Evolutionary conservation across 2,888 invertebrate genomes (phyloP).

Genomic region (Macropis europaea): DNA sequence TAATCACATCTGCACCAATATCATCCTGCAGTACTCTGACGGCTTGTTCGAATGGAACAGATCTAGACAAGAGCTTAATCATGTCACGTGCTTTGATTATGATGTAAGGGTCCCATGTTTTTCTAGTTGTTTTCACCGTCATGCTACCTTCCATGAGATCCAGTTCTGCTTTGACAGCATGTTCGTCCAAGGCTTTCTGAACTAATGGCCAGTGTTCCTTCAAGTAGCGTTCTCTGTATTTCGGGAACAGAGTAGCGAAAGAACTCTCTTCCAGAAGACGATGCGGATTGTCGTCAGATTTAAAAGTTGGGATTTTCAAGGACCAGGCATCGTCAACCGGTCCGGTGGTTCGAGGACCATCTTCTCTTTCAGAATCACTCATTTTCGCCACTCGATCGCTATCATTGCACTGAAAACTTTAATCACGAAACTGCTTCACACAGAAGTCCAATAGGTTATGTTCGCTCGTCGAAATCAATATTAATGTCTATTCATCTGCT

Average conservation of each 20-base stretch:
- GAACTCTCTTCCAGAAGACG: slow-evolving; percentile 95
- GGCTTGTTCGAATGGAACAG: slow-evolving; percentile 98
- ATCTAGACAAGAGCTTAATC: slow-evolving; percentile 95
- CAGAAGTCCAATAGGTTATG: not conserved
- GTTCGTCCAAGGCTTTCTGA: slow-evolving; percentile 90
- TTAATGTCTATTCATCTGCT: not conserved
- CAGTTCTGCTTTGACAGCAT: slow-evolving; percentile 91
- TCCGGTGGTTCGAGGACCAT: slow-evolving; percentile 75
- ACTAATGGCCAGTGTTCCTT: slow-evolving; percentile 97
- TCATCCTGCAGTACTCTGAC: slow-evolving; percentile 93
- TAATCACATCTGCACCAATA: slow-evolving; percentile 96
- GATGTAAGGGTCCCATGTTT: slow-evolving; percentile 99
- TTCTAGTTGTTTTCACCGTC: slow-evolving; percentile 95
- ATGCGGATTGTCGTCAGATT: slow-evolving; percentile 92
- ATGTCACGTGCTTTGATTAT: slow-evolving; percentile 98
- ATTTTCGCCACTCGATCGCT: slow-evolving; percentile 52
- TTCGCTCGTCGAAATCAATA: not conserved
- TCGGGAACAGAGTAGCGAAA: slow-evolving; percentile 98
- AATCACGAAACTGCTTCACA: not conserved
- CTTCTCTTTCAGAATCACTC: slow-evolving; percentile 76
- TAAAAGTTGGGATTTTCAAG: slow-evolving; percentile 92
- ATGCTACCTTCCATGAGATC: slow-evolving; percentile 97
- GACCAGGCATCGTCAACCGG: slow-evolving; percentile 93
- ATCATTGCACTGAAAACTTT: slow-evolving; percentile 2
- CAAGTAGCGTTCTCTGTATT: slow-evolving; percentile 97